Evolutionary conservation across 2,888 invertebrate species (phyloP), one percentile per base, ranked within the genome.

Genomic region (Sinentomon sp.): DNA sequence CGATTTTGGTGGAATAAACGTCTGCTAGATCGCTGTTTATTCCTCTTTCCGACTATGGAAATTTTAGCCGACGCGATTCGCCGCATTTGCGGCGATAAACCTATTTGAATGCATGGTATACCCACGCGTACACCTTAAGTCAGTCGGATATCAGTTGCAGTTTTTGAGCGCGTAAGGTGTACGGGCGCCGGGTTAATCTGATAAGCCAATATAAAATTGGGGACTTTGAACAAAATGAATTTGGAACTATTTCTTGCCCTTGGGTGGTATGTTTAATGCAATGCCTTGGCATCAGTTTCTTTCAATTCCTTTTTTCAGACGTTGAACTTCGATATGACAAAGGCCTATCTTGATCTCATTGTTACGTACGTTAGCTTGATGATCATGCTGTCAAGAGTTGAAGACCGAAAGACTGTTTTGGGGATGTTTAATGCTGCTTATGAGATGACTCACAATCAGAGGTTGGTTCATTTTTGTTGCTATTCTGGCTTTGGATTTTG

Each of bases 351-450:
- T 42, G 94, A 97, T 52, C 61, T 99, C 35, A 80, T 94, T 5
- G 68, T 75, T 3, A 87, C 78, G 1, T 94, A 94, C 52, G 75
- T 89, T 1, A 75, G 83, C 5, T 58, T 97, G 21, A 94, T 99
- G 92, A 78, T 99, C 38, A 59, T 99, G 10, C 57, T 99, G n/a
- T 92, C 94, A 0, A 63, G 87, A 45, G 92, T 99, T 1, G 97
- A 97, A 53, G 97, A 99, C 52, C 64, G 97, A 9, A 94, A 94
- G 59, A 82, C 87, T 1, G 92, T 94, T 1, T 55, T 97, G 27
- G 92, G 94, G 0, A 61, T 99, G 13, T 99, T 87, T 51, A 97
- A 94, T 60, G 85, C 83, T 26, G 97, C 94, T 4, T 80, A 87
- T 58, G 97, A 99, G 59, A 70, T 92, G 65, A 75, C 82, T 17